Evolutionary conservation across 2,797 vertebrate species (phyloP).

Genomic region (Acanthopagrus latus): DNA sequence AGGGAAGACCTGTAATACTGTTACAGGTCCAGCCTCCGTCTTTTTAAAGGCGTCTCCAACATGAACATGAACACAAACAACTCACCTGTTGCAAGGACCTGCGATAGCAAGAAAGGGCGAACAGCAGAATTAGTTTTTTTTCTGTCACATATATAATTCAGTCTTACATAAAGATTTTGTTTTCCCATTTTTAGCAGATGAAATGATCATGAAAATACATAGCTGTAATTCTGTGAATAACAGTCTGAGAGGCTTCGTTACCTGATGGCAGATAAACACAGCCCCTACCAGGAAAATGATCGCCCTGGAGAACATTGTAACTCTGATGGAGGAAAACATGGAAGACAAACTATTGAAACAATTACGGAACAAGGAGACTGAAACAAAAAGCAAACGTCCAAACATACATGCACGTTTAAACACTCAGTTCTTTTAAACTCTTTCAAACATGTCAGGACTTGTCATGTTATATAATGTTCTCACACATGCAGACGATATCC

Average conservation of each 20-base stretch:
- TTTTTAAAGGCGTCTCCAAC: neutral
- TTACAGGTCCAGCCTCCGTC: too few species aligned
- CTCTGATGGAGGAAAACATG: conserved; percentile 17
- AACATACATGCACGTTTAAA: neutral
- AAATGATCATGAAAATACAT: neutral
- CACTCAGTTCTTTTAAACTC: neutral
- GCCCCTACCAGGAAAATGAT: conserved; percentile 47
- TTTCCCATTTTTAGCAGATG: neutral
- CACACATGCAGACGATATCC: neutral
- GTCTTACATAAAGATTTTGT: neutral
- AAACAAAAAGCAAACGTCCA: neutral
- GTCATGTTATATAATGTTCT: neutral
- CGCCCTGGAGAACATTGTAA: conserved; percentile 57
- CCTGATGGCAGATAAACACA: conserved; percentile 43
- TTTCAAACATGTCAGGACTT: neutral
- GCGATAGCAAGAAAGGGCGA: conserved; percentile 25
- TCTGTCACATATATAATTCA: neutral
- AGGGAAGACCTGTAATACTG: neutral
- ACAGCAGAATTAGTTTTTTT: neutral
- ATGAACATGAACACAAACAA: neutral
- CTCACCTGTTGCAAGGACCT: conserved; percentile 58
- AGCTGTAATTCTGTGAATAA: too few species aligned
- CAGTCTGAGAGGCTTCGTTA: conserved; percentile 17
- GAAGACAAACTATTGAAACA: neutral
- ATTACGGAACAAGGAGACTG: neutral